phyloP scores from a whole-genome alignment of 2,113 vertebrate genomes.

The Hemiprocne comata region DNA sequence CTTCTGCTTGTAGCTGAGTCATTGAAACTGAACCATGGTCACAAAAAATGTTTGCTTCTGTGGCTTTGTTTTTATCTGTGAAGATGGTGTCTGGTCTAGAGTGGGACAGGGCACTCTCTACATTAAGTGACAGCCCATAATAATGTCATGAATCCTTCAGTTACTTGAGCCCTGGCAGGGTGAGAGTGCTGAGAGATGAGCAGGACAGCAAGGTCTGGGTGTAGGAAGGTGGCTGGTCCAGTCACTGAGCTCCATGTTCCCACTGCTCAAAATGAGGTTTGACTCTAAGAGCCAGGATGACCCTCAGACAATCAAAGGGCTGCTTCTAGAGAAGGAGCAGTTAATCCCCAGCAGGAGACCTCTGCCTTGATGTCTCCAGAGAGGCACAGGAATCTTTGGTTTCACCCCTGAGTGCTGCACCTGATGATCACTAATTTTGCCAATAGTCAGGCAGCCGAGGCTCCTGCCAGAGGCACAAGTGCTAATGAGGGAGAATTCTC shows the following conservation, averaged over 20 bases:
- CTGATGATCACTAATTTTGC: background rate
- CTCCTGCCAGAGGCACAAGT: background rate
- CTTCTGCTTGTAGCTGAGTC: background rate
- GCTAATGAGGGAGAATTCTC: background rate
- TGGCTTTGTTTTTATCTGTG: background rate
- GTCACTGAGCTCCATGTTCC: accelerated
- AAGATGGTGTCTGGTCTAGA: background rate
- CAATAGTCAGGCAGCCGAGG: background rate
- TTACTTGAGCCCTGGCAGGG: background rate
- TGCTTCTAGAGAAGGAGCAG: background rate
- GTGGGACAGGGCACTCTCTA: background rate
- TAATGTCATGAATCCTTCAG: background rate
- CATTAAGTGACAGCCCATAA: background rate
- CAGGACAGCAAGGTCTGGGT: background rate
- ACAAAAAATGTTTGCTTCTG: background rate
- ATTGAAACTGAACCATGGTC: background rate
- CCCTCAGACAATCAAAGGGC: background rate
- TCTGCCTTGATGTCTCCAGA: background rate
- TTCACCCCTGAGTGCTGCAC: background rate
- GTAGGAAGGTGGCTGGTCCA: background rate
- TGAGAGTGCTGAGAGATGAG: background rate
- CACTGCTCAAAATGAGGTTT: background rate
- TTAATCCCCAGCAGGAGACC: background rate
- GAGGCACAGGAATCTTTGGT: background rate
- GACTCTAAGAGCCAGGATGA: background rate